Conservation (phyloP, 2,888 invertebrate species). For the Drosophila kuntzei region DNA sequence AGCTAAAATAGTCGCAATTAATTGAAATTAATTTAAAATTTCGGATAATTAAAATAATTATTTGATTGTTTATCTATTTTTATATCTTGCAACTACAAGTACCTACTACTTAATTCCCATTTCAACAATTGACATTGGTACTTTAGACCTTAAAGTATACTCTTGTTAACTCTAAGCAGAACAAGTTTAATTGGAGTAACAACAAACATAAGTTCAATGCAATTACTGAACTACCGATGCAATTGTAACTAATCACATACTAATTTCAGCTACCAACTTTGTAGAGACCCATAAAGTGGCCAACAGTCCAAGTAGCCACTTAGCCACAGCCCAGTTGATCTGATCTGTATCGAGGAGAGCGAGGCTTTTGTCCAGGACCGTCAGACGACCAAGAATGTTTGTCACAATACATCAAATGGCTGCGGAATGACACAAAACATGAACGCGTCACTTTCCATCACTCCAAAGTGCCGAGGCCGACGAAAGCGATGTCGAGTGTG, state of each 20-base stretch:
- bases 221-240: constrained; percentile 40
- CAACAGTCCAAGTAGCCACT: constrained; percentile 37
- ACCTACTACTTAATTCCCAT: too few species aligned
- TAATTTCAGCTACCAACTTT: constrained; percentile 56
- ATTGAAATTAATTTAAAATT: too few species aligned
- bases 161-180: not conserved
- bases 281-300: constrained; percentile 54
- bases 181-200: constrained; percentile 9
- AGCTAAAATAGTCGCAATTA: too few species aligned
- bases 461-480: constrained; percentile 82
- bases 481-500: constrained; percentile 52
- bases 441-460: constrained; percentile 85
- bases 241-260: constrained; percentile 59
- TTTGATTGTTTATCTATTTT: not conserved
- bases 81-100: not conserved
- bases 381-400: constrained; percentile 75
- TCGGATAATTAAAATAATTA: too few species aligned
- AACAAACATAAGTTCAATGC: constrained; percentile 22
- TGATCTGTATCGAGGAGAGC: constrained; percentile 26
- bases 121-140: not conserved
- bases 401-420: constrained; percentile 84
- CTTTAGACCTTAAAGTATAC: not conserved
- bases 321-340: constrained; percentile 33
- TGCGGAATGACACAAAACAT: constrained; percentile 84
- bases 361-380: constrained; percentile 12